phyloP scores from a whole-genome alignment of 1,140 invertebrate species.

The Maconellicoccus hirsutus region DNA sequence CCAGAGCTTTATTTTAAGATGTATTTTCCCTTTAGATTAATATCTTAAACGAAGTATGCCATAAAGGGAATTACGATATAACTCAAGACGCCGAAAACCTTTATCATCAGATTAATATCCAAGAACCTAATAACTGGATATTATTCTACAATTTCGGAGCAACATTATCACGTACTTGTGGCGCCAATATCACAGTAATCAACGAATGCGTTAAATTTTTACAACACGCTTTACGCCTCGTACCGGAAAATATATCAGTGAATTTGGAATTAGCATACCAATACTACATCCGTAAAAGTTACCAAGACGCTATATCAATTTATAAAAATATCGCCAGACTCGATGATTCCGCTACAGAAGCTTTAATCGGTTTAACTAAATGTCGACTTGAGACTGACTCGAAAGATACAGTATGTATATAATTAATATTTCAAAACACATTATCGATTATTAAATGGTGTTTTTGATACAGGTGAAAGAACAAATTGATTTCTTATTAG shows the following conservation, averaged over 20 bases:
- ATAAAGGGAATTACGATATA: not conserved
- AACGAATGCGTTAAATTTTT: constrained; percentile 45
- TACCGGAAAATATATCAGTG: constrained; percentile 51
- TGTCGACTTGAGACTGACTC: constrained; percentile 56
- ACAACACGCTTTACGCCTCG: constrained; percentile 61
- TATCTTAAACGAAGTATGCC: not conserved
- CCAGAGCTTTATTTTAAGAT: not conserved
- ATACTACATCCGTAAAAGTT: constrained; percentile 53
- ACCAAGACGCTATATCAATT: constrained; percentile 63
- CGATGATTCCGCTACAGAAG: constrained; percentile 67
- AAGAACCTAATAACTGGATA: constrained; percentile 61
- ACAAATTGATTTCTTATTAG: constrained; percentile 75
- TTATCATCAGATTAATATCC: constrained; percentile 30
- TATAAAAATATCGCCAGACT: constrained; percentile 69
- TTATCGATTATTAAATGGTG: not conserved
- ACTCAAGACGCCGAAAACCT: not conserved
- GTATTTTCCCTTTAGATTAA: not conserved
- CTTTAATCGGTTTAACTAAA: constrained; percentile 64
- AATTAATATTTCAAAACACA: not conserved
- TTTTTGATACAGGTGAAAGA: constrained; percentile 51
- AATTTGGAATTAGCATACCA: constrained; percentile 73
- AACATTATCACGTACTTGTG: constrained; percentile 65
- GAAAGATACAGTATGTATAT: constrained; percentile 33
- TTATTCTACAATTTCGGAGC: constrained; percentile 54
- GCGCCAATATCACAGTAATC: constrained; percentile 54